phyloP scores from a whole-genome alignment of 1,140 invertebrate species.

The Brachionus calyciflorus region DNA sequence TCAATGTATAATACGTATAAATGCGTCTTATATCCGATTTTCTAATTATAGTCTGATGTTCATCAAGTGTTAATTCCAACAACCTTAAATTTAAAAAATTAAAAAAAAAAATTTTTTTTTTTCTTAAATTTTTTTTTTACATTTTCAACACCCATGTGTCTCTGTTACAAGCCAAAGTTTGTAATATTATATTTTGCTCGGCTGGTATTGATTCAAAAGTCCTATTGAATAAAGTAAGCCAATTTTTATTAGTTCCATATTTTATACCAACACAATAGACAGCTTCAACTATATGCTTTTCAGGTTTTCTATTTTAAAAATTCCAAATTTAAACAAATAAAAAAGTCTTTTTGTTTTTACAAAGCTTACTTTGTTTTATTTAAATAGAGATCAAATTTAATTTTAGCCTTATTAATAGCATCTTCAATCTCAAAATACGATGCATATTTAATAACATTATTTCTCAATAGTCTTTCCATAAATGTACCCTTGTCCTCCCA shows the following conservation, averaged over 20 bases:
- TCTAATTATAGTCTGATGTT: constrained; percentile 25
- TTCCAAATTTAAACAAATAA: background rate
- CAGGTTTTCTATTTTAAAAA: background rate
- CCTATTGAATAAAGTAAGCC: constrained; percentile 28
- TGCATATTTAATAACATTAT: constrained; percentile 42
- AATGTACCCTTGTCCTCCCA: constrained; percentile 39
- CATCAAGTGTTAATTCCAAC: constrained; percentile 6
- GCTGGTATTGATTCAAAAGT: background rate
- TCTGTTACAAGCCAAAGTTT: constrained; percentile 36
- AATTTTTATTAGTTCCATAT: constrained; percentile 42
- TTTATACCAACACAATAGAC: constrained; percentile 43
- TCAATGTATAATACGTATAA: constrained; percentile 30
- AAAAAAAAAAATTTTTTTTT: background rate
- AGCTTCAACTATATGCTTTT: constrained; percentile 34
- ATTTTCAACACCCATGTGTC: constrained; percentile 39
- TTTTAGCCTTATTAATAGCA: constrained; percentile 10
- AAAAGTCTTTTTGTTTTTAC: background rate
- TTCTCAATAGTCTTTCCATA: constrained; percentile 19
- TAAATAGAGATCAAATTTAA: background rate
- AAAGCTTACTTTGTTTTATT: constrained; percentile 4
- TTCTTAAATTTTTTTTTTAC: background rate
- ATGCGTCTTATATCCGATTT: constrained; percentile 35
- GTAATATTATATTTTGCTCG: constrained; percentile 23
- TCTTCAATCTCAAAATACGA: constrained; percentile 43
- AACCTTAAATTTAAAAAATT: background rate